Conservation (phyloP, 2,113 vertebrate species). For the Blennius ocellaris region DNA sequence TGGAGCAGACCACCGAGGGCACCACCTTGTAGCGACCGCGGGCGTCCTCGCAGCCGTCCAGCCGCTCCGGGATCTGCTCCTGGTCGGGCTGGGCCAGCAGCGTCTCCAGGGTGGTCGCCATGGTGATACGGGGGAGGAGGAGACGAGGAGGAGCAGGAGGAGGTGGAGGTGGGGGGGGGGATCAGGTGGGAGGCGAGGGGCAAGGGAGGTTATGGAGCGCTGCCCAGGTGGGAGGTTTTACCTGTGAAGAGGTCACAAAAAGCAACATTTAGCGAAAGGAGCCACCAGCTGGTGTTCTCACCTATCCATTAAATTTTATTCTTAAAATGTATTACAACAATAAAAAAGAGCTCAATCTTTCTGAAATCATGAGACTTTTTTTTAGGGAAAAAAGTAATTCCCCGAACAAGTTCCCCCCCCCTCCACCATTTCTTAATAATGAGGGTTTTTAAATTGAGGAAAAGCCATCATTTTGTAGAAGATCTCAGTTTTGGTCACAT, state of each 20-base stretch:
- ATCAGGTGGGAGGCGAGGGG: slow-evolving; percentile 50
- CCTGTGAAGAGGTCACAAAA: slow-evolving; percentile 48
- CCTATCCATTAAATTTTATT: too few species aligned
- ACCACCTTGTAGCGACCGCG: slow-evolving; percentile 92
- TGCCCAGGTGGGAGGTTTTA: slow-evolving; percentile 64
- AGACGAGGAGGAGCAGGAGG: slow-evolving; percentile 20
- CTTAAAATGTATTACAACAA: too few species aligned
- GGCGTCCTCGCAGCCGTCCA: slow-evolving; percentile 85
- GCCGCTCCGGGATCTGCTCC: slow-evolving; percentile 80
- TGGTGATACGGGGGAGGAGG: slow-evolving; percentile 61
- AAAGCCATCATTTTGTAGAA: too few species aligned
- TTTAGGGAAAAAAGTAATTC: too few species aligned
- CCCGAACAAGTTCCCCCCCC: too few species aligned
- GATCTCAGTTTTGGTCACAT: too few species aligned
- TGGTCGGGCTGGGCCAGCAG: slow-evolving; percentile 86
- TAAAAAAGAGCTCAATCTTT: too few species aligned
- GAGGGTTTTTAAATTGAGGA: too few species aligned
- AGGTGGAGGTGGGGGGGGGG: too few species aligned
- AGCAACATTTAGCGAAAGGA: not conserved
- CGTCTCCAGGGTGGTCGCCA: slow-evolving; percentile 91
- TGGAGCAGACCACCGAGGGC: slow-evolving; percentile 94
- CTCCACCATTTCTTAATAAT: too few species aligned
- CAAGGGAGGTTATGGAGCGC: slow-evolving; percentile 64
- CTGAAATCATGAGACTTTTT: too few species aligned
- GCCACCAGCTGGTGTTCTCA: too few species aligned